Base-by-base conservation (phyloP, 2,888 invertebrate genomes). In the Mechanitis messenoides region DNA sequence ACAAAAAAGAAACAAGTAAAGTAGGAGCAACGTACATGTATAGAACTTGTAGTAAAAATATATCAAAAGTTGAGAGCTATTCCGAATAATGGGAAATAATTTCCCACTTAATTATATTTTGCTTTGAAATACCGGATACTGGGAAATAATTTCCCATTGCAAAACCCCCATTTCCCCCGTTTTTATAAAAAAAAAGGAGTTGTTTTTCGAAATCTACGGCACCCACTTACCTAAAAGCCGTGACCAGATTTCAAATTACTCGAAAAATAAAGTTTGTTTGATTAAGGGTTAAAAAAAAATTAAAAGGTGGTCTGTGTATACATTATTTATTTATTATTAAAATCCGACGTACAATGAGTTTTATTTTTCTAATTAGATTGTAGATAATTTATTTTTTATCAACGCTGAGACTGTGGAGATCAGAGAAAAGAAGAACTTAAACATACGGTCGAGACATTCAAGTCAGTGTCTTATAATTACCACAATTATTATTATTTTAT, bases 31-130 rank as follows among this genome's bases (percentile, higher is more conserved):
- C 55, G 66, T 56, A 69, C 56, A 68, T 67, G 67, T 68, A 67
- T 66, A 68, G 63, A 68, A 67, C 56, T 67, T 67, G 65, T 68
- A 63, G 67, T 67, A 68, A 67, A 67, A 69, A 64, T 68, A 42
- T 67, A 45, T 56, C 63, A 68, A 68, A 68, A 64, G 20, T 58
- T 53, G 55, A 47, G 47, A 67, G 55, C 64, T 58, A 45, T 66
- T 66, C 62, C 56, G 62, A 65, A 68, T 68, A 58, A 63, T 63
- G 63, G 66, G 63, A 63, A 68, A 68, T 65, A 61, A 64, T 64
- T 67, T 3, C 59, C 4, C 33, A 11, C 35, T 35, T 35, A 35
- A 35, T 35, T 35, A 35, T 35, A 35, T 35, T 35, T 35, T 35
- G 35, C 35, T 35, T 35, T 35, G 35, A 35, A 35, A 35, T 35